phyloP scores from a whole-genome alignment of 2,888 invertebrate genomes.

The Ectemnius lituratus region DNA sequence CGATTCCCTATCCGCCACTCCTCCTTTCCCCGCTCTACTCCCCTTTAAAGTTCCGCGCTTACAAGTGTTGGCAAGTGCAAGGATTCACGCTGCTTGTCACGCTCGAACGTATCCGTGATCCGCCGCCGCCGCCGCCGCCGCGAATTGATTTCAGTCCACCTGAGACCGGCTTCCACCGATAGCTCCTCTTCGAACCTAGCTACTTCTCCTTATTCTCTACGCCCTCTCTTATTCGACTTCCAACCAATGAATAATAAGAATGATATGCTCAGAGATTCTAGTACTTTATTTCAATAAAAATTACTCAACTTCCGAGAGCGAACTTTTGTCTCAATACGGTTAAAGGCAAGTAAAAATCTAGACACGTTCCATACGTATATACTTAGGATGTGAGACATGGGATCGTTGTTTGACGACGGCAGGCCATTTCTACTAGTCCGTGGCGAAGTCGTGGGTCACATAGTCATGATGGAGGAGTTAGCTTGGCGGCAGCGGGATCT shows the following conservation, averaged over 20 bases:
- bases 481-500: not conserved
- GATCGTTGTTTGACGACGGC: not conserved
- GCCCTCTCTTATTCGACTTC: too few relatives aligned
- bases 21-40: too few relatives aligned
- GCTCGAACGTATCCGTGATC: slow-evolving; percentile 26
- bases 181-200: not conserved
- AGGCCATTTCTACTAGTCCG: slow-evolving; percentile 3
- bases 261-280: too few relatives aligned
- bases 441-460: not conserved
- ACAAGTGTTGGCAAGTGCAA: slow-evolving; percentile 58
- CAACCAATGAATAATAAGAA: too few relatives aligned
- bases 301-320: too few relatives aligned
- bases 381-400: too few relatives aligned
- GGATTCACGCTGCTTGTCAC: slow-evolving; percentile 57
- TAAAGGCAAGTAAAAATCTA: too few relatives aligned
- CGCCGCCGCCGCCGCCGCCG: slow-evolving; percentile 34
- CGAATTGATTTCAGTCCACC: slow-evolving; percentile 52
- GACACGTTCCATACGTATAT: too few relatives aligned
- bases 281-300: too few relatives aligned
- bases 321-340: too few relatives aligned
- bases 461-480: slow-evolving; percentile 1
- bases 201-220: too few relatives aligned
- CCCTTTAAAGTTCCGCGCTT: slow-evolving; percentile 56
- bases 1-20: slow-evolving; percentile 6
- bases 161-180: slow-evolving; percentile 12